phyloP scores from a whole-genome alignment of 2,113 vertebrate genomes.

The Campylorhamphus procurvoides region DNA sequence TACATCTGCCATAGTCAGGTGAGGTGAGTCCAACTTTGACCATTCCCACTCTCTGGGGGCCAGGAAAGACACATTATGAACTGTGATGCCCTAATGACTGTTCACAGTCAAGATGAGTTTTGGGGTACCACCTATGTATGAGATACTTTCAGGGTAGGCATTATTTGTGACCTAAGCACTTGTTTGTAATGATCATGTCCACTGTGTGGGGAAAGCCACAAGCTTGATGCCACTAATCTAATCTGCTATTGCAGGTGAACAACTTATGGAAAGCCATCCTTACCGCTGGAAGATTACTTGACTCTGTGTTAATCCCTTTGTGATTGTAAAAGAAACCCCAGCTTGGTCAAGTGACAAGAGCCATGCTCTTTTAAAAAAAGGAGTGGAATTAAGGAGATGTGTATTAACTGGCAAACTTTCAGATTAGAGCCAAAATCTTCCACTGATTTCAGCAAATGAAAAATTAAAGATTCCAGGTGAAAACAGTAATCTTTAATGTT shows the following conservation, averaged over 20 bases:
- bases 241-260: not conserved
- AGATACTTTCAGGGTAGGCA: not conserved
- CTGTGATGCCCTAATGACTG: not conserved
- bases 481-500: not conserved
- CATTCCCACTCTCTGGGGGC: not conserved
- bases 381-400: not conserved
- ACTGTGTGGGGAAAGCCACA: not conserved
- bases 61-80: too few relatives aligned
- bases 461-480: not conserved
- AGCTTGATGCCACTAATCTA: not conserved
- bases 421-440: not conserved
- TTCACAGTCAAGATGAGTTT: not conserved
- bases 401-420: not conserved
- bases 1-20: not conserved
- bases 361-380: not conserved
- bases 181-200: not conserved
- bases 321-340: not conserved
- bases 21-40: not conserved
- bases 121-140: not conserved
- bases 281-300: not conserved
- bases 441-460: not conserved
- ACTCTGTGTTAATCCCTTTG: not conserved
- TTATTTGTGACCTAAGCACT: not conserved
- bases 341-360: not conserved
- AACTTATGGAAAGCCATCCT: not conserved